Conservation (phyloP, 2,113 vertebrate genomes). For the Cochlearius cochlearius region DNA sequence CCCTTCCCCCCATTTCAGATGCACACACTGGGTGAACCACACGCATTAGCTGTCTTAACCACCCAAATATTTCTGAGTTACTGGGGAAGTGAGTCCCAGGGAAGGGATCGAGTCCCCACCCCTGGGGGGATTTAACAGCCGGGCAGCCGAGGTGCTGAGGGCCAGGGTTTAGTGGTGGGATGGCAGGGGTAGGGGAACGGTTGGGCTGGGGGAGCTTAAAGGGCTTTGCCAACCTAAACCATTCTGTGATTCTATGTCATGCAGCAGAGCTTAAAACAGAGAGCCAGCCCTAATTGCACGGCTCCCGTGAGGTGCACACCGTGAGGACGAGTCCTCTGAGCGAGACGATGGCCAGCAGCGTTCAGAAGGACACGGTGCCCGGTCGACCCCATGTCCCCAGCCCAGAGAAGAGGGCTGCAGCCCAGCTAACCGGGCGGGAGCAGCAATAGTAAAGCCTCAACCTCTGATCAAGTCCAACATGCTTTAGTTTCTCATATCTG, state of each 20-base stretch:
- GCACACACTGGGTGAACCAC: neutral
- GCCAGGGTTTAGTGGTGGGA: too few relatives aligned
- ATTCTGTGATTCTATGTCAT: too few relatives aligned
- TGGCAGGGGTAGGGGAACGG: too few relatives aligned
- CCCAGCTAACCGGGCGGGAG: neutral
- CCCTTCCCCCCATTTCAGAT: fast-evolving
- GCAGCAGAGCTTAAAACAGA: neutral
- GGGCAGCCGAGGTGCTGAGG: too few relatives aligned
- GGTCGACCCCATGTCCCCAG: fast-evolving
- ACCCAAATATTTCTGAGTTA: neutral
- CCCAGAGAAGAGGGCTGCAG: neutral
- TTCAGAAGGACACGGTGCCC: fast-evolving
- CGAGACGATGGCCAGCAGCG: neutral
- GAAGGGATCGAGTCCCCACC: too few relatives aligned
- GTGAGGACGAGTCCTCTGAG: fast-evolving
- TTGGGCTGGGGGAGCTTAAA: too few relatives aligned
- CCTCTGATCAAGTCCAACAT: fast-evolving
- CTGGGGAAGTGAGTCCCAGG: too few relatives aligned
- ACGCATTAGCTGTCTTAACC: fast-evolving
- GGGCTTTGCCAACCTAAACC: too few relatives aligned
- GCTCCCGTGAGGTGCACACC: neutral
- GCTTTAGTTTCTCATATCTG: neutral
- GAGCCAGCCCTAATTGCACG: fast-evolving
- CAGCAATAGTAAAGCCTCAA: neutral
- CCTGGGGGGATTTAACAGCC: too few relatives aligned